A percentile compares a stretch with the other conserved stretches of the same genome.
Evolutionary conservation across 2,888 invertebrate genomes (phyloP).

Genomic region (Antitype chi): DNA sequence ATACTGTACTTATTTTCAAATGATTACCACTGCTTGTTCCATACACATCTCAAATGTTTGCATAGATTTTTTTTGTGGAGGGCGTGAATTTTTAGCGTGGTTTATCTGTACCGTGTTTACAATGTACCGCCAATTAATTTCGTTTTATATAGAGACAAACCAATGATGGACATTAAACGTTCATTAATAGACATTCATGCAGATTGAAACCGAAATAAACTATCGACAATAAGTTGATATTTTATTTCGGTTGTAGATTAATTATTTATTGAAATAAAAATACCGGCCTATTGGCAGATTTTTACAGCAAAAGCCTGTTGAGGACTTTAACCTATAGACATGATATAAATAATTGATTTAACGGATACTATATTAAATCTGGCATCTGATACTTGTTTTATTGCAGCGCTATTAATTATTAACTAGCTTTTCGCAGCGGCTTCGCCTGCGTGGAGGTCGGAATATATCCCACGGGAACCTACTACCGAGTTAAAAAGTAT

Average conservation of each 20-base stretch:
- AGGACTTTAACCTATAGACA: neutral
- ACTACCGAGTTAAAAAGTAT: too few relatives aligned
- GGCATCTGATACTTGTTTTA: constrained; percentile 6
- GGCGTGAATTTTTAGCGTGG: too few relatives aligned
- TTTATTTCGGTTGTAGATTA: constrained; percentile 2
- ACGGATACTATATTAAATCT: constrained; percentile 3
- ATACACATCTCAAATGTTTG: too few relatives aligned
- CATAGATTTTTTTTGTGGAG: too few relatives aligned
- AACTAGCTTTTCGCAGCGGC: neutral
- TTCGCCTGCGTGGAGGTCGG: too few relatives aligned
- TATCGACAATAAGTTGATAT: neutral
- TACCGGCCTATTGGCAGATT: neutral
- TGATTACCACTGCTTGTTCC: neutral
- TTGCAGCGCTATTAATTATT: neutral
- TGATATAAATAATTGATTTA: constrained; percentile 34
- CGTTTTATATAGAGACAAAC: neutral
- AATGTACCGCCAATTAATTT: constrained; percentile 3
- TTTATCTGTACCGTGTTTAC: neutral
- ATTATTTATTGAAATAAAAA: constrained; percentile 27
- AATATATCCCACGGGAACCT: too few relatives aligned
- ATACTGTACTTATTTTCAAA: too few relatives aligned
- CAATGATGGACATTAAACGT: constrained; percentile 5
- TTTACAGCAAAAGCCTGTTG: neutral
- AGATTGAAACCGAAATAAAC: constrained; percentile 14
- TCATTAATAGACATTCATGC: neutral